Base-by-base conservation (phyloP, 2,888 invertebrate species). In the Incurvaria masculella region DNA sequence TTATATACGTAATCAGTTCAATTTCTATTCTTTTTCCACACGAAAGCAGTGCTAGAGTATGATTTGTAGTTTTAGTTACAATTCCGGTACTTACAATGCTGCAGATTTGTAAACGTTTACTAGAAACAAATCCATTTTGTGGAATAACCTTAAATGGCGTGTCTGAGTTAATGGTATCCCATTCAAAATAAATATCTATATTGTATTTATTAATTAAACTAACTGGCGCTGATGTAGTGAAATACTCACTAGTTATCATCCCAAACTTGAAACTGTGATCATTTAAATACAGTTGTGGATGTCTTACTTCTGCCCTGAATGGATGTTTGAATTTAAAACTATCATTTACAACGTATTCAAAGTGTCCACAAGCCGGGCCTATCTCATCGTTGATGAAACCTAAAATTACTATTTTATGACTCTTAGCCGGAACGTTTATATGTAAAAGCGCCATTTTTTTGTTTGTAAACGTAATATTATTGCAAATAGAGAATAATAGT, bases 191-290 rank as follows among this genome's bases (percentile, higher is more conserved):
- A 14, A 73, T 61, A 21, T 62, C 52, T 41, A 69, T 58, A 56
- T 78, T 75, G 52, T 66, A 78, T 45, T 64, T 19, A 56, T 78
- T 78, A 48, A 60, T 59, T 53, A 78, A 67, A 59, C 59, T 64
- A 41, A 76, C 52, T 2, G 73, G 69, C 3, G 70, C 68, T 4
- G 70, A 69, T n/a, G 66, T 67, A 2, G 72, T 50, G 53, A 73
- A 76, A 53, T 56, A 61, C 54, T 78, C 78, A 43, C 61, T 63
- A 16, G 70, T 69, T 8, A 69, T 67, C 76, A 76, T 76, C n/a
- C 78, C 78, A 57, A 76, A 76, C 52, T 73, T 78, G 40, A 75
- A 56, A 49, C 42, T 55, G 54, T 62, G 68, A 2, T 76, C 75
- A 49, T 56, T 56, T 49, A 72, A 44, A 53, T 60, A 60, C 47